Percentiles rank a stretch among this genome's conserved stretches.
phyloP scores from a whole-genome alignment of 2,888 invertebrate species.

The Trachelus stipa region DNA sequence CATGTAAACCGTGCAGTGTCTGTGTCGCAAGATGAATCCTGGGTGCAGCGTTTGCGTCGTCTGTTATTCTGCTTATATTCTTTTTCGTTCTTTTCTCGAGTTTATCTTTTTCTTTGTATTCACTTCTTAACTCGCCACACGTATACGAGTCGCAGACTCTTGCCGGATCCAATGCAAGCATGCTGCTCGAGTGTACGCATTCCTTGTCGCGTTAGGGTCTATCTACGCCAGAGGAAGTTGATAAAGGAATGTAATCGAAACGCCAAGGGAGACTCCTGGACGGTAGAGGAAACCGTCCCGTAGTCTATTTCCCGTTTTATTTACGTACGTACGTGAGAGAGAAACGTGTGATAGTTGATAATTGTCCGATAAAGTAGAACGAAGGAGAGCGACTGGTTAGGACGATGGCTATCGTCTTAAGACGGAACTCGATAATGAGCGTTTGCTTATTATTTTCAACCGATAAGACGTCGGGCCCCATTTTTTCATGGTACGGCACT shows the following conservation, averaged over 20 bases:
- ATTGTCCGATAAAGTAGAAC: neutral
- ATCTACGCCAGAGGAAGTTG: slow-evolving; percentile 10
- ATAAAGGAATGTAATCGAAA: slow-evolving; percentile 11
- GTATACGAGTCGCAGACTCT: neutral
- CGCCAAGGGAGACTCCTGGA: neutral
- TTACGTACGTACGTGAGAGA: neutral
- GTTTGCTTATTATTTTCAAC: slow-evolving; percentile 23
- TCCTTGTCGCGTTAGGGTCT: slow-evolving; percentile 5
- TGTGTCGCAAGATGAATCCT: neutral
- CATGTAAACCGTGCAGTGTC: neutral
- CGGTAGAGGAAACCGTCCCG: neutral
- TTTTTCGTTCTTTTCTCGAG: neutral
- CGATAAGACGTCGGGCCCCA: slow-evolving; percentile 17
- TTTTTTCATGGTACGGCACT: slow-evolving; percentile 7
- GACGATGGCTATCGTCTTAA: neutral
- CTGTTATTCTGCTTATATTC: neutral
- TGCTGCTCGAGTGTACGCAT: slow-evolving; percentile 1
- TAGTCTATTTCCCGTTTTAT: neutral
- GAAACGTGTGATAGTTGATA: neutral
- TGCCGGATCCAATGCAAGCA: neutral
- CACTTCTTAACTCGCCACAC: neutral
- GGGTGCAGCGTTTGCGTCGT: neutral
- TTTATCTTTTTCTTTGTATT: too few species aligned
- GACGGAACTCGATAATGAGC: neutral
- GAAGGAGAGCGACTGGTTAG: neutral